Conservation (phyloP, 2,888 invertebrate genomes). For the Seira sanloemensis region DNA sequence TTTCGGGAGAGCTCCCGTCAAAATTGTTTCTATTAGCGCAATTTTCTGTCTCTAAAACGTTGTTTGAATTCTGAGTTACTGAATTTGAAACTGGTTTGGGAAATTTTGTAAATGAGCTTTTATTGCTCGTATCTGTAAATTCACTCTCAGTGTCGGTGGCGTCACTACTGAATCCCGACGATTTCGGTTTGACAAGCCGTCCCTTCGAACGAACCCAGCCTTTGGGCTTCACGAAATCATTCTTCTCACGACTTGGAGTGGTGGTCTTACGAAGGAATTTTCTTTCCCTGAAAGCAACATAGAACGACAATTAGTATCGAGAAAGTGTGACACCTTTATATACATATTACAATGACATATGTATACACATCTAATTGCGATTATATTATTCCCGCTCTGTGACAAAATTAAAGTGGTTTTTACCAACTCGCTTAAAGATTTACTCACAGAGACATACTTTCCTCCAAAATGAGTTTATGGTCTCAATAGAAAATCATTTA, state of each 20-base stretch:
- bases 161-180: conserved; percentile 48
- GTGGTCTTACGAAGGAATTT: conserved; percentile 23
- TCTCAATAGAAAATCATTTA: no score
- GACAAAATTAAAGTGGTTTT: no score
- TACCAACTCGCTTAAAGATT: no score
- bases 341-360: not conserved
- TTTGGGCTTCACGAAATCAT: conserved; percentile 39
- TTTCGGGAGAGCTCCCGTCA: not conserved
- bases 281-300: not conserved
- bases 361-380: no score
- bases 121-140: not conserved
- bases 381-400: no score
- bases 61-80: no score
- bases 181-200: conserved; percentile 31
- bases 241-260: conserved; percentile 8
- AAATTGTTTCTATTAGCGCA: no score
- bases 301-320: not conserved
- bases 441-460: not conserved
- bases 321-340: not conserved
- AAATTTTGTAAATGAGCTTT: not conserved
- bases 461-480: not conserved
- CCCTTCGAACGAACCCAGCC: conserved; percentile 35
- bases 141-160: conserved; percentile 41
- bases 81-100: not conserved
- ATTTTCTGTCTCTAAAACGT: no score